Evolutionary conservation across 2,797 vertebrate species (phyloP), one percentile per base, ranked within the genome.

Genomic region (Heteromormyrus szaboi): DNA sequence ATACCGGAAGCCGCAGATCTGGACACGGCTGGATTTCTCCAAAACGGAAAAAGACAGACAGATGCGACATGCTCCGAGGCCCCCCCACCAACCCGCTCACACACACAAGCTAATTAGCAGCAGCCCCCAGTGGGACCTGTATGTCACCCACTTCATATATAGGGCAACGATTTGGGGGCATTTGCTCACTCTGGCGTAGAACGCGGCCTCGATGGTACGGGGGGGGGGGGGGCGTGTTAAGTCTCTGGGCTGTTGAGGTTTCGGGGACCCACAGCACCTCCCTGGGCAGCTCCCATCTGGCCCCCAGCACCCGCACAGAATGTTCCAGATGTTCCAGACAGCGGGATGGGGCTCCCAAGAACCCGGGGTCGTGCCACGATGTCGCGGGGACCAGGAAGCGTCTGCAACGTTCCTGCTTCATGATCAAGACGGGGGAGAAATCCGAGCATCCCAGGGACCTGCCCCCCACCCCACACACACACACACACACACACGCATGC

Each of bases 281-380:
- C 48, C 4, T 51, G 88, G 48, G 4, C 86, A 59, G 41, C 46
- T 9, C 56, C 56, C 8, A 65, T 54, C 33, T 56, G 29, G 37
- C 54, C 19, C 5, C 95, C 94, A 95, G 94, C 93, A 91, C 89
- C 93, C 93, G 95, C 92, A 92, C 93, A 93, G 92, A 92, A 93
- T 86, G 88, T 86, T 62, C 92, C 93, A 96, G 95, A 93, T 96
- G 88, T 86, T 87, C 92, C 93, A 96, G 95, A 94, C 96, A 95
- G 92, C 84, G 33, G 87, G 94, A 94, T 94, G 91, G 90, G 91
- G 95, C 94, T 94, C 93, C 93, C 93, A 92, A 92, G 93, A 93
- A 92, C 87, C 92, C 94, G 19, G 93, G 92, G 48, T 7, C 50
- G 51, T 93, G 92, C 59, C 6, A 50, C 86, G 90, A 95, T 90